A percentile compares a stretch with the other conserved stretches of the same genome.
Conservation (phyloP, 2,113 vertebrate species). For the Poicephalus meyeri region DNA sequence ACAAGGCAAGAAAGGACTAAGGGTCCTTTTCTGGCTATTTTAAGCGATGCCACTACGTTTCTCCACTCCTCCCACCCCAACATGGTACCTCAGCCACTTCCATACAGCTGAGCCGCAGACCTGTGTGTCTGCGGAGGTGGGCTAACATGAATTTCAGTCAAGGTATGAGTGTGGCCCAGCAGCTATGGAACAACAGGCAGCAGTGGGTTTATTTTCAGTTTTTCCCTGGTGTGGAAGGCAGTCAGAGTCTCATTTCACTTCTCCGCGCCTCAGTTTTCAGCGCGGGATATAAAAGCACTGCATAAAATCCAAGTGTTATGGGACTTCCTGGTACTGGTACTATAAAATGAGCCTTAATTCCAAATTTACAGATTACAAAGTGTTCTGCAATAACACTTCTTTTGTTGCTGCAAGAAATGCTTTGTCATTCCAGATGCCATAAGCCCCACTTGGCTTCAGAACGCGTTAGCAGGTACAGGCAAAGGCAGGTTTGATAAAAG, state of each 20-base stretch:
- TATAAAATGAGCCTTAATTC: background rate
- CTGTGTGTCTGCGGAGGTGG: background rate
- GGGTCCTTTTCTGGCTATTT: constrained; percentile 58
- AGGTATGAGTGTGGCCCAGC: background rate
- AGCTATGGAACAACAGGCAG: background rate
- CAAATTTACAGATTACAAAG: background rate
- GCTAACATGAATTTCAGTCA: rapidly evolving
- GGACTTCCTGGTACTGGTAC: background rate
- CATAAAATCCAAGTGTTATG: background rate
- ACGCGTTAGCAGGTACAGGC: background rate
- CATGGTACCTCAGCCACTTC: background rate
- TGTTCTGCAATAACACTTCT: background rate
- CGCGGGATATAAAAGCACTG: background rate
- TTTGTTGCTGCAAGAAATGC: background rate
- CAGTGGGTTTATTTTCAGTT: background rate
- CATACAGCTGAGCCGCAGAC: background rate
- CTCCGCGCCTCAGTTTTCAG: background rate
- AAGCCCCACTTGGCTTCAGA: background rate
- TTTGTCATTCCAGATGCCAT: background rate
- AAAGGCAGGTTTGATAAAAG: background rate
- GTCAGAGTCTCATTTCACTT: background rate
- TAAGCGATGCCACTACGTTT: background rate
- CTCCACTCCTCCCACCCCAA: background rate
- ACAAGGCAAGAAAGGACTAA: constrained; percentile 64
- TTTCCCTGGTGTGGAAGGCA: background rate